Evolutionary conservation across 2,888 invertebrate species (phyloP).

Genomic region (Parasteatoda lunata): DNA sequence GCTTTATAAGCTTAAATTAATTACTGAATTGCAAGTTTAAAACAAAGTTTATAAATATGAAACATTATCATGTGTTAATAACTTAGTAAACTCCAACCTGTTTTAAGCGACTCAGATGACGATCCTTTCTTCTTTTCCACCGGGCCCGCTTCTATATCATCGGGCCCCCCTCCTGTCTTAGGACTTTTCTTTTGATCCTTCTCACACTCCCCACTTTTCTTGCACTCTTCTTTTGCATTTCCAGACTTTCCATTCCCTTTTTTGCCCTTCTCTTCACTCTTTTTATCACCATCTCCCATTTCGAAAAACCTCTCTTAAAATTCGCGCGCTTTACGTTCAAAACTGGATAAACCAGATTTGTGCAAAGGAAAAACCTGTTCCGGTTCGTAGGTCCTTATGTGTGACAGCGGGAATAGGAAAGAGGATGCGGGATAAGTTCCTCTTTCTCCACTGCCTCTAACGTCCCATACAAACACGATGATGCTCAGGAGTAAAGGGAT

Average conservation of each 20-base stretch:
- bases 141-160: background rate
- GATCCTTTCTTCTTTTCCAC: background rate
- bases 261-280: background rate
- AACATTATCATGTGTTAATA: too few relatives aligned
- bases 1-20: too few relatives aligned
- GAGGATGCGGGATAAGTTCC: background rate
- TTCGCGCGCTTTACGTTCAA: slow-evolving; percentile 13
- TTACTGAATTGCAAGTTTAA: too few relatives aligned
- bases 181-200: slow-evolving; percentile 10
- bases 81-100: background rate
- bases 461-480: slow-evolving; percentile 43
- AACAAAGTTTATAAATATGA: too few relatives aligned
- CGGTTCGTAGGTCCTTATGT: slow-evolving; percentile 10
- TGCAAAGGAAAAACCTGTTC: slow-evolving; percentile 9
- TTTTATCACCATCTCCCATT: slow-evolving; percentile 23
- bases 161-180: slow-evolving; percentile 14
- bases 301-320: slow-evolving; percentile 7
- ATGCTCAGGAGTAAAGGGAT: slow-evolving; percentile 16
- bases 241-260: background rate
- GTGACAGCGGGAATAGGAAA: background rate
- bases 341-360: slow-evolving; percentile 3
- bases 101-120: background rate
- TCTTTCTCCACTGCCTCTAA: slow-evolving; percentile 34
- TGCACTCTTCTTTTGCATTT: background rate
- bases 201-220: slow-evolving; percentile 31